Evolutionary conservation across 2,113 vertebrate species (phyloP), one percentile per base, ranked within the genome.

Genomic region (Istiophorus platypterus): DNA sequence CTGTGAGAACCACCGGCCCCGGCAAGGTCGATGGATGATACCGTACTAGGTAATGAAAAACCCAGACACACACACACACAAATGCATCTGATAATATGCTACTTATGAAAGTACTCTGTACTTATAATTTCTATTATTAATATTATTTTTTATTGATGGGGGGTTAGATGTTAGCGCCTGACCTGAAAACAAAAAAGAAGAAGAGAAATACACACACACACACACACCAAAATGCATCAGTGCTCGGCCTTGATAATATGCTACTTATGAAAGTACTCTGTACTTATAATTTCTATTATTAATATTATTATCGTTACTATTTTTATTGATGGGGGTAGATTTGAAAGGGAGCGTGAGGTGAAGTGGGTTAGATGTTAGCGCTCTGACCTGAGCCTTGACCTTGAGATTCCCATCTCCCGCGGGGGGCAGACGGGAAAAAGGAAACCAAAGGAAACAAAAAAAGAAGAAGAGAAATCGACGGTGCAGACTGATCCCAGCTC

Each of bases 31-130:
- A 34, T 34, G 31, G n/a, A n/a, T n/a, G n/a, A n/a, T n/a, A n/a
- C n/a, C n/a, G n/a, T n/a, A n/a, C n/a, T n/a, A n/a, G n/a, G n/a
- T n/a, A n/a, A n/a, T n/a, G 8, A 8, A 37, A 37, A 0, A 10
- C 37, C 1, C 37, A 10, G 7, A 39, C 37, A 39, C 37, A 39
- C 37, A 39, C 37, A 39, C 31, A 3, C 31, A 41, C 52, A 56
- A 39, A 39, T 2, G 17, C 12, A 74, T 84, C 87, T 49, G 18
- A 58, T 52, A 65, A 70, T 58, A 81, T 74, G 81, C 64, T 89
- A 72, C 83, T 88, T 58, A 42, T 22, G 17, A 47, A 56, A 59
- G 65, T 59, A 72, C 75, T 76, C 27, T 11, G 58, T 58, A 2
- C 71, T 62, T 78, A 65, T 82, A 4, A 34, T 34, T 34, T 34